Percentiles rank a stretch among this genome's conserved stretches.
Evolutionary conservation across 2,888 invertebrate species (phyloP).

Genomic region (Odontothrips loti): DNA sequence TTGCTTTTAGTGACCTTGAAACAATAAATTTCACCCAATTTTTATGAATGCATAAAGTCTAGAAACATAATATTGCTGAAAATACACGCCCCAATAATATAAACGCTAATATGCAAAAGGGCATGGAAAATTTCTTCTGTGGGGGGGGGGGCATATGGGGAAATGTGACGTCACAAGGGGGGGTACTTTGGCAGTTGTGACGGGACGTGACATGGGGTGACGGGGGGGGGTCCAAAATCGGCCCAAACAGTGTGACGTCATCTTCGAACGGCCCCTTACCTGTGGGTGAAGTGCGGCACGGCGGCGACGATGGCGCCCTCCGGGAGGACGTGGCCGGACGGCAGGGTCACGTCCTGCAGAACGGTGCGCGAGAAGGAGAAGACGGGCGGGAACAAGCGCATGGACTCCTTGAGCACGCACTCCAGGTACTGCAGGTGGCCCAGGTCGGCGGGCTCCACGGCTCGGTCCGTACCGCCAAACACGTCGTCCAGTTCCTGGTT

Average conservation of each 20-base stretch:
- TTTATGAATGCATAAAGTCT: too few relatives aligned
- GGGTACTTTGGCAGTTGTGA: too few relatives aligned
- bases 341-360: neutral
- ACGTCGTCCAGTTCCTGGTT: slow-evolving; percentile 22
- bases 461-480: neutral
- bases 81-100: too few relatives aligned
- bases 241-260: too few relatives aligned
- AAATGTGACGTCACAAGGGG: too few relatives aligned
- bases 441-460: neutral
- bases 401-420: slow-evolving; percentile 9
- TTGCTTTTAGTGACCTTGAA: too few relatives aligned
- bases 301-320: neutral
- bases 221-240: too few relatives aligned
- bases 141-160: too few relatives aligned
- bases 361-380: neutral
- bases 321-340: neutral
- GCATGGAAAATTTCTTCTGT: too few relatives aligned
- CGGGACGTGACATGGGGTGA: neutral
- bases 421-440: slow-evolving; percentile 16
- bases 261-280: neutral
- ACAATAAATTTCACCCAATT: too few relatives aligned
- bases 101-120: too few relatives aligned
- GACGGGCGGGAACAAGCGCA: neutral
- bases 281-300: slow-evolving; percentile 5
- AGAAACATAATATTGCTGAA: too few relatives aligned